phyloP scores from a whole-genome alignment of 2,888 invertebrate genomes.

The Trissolcus japonicus region DNA sequence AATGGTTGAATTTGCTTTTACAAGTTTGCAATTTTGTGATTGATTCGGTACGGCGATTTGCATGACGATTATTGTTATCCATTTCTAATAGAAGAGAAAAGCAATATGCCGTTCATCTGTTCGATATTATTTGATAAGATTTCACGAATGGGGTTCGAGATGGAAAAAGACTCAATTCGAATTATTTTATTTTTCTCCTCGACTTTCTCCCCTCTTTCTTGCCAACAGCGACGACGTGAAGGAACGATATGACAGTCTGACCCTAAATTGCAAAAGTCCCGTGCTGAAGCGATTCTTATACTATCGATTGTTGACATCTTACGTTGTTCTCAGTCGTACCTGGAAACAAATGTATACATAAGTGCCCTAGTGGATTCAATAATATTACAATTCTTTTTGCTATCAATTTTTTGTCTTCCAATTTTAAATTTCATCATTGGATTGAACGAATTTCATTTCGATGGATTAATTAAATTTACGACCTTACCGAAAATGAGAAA shows the following conservation, averaged over 20 bases:
- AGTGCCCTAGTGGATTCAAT: no score
- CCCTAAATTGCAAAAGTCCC: conserved; percentile 64
- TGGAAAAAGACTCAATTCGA: conserved; percentile 49
- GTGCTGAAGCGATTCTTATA: conserved; percentile 63
- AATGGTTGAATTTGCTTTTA: no score
- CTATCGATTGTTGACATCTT: conserved; percentile 69
- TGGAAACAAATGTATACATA: no score
- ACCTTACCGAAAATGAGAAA: not conserved
- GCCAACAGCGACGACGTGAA: conserved; percentile 47
- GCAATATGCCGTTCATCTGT: conserved; percentile 49
- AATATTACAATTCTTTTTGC: no score
- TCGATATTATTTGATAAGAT: conserved; percentile 49
- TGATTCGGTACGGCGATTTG: conserved; percentile 24
- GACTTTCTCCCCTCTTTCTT: conserved; percentile 54
- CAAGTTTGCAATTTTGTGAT: not conserved
- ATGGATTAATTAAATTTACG: no score
- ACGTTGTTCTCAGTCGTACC: conserved; percentile 52
- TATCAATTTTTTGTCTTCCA: no score
- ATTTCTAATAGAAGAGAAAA: conserved; percentile 21
- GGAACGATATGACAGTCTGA: conserved; percentile 51
- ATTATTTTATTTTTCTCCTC: conserved; percentile 57
- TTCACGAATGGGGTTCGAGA: conserved; percentile 43
- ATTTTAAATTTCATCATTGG: no score
- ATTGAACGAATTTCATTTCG: no score
- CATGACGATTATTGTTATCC: conserved; percentile 31